These are phyloP conservation scores for Neolamprologus sp. DNA, from an alignment of 2,113 vertebrate species.

Conservation along the genomic window DNA sequence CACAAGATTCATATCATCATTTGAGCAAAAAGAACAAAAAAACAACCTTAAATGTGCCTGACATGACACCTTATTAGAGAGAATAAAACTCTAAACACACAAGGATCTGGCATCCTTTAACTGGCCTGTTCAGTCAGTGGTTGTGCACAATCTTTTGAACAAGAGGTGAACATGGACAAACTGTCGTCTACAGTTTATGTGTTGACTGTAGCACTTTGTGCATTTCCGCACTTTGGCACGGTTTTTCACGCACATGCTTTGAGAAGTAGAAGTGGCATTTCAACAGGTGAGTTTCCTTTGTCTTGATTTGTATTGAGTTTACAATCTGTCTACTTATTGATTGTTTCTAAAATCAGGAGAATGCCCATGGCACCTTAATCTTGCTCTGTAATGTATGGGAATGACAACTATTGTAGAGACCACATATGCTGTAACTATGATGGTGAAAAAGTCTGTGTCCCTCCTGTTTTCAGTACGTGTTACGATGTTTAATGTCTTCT, in stretches of 20 bases:
- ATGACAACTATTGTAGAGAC: slow-evolving; percentile 39
- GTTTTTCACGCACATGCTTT: background rate
- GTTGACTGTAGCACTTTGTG: slow-evolving; percentile 1
- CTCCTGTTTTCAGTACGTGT: slow-evolving; percentile 57
- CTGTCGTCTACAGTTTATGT: background rate
- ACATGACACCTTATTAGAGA: background rate
- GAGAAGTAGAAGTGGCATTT: background rate
- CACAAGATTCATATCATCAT: background rate
- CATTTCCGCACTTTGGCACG: background rate
- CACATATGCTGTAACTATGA: slow-evolving; percentile 63
- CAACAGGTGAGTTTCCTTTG: slow-evolving; percentile 4
- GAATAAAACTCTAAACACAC: background rate
- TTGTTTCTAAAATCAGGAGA: background rate
- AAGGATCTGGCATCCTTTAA: slow-evolving; percentile 21
- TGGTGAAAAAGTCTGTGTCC: slow-evolving; percentile 60
- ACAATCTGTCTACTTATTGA: background rate
- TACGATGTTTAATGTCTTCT: background rate
- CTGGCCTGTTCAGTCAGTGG: background rate
- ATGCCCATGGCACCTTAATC: slow-evolving; percentile 39
- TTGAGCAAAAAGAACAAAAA: background rate
- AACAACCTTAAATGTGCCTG: background rate
- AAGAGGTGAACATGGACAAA: slow-evolving; percentile 33
- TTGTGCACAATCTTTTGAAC: background rate
- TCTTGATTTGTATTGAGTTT: background rate
- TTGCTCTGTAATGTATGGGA: slow-evolving; percentile 44